Base-by-base conservation (phyloP, 2,113 vertebrate genomes). In the Poicephalus meyeri region DNA sequence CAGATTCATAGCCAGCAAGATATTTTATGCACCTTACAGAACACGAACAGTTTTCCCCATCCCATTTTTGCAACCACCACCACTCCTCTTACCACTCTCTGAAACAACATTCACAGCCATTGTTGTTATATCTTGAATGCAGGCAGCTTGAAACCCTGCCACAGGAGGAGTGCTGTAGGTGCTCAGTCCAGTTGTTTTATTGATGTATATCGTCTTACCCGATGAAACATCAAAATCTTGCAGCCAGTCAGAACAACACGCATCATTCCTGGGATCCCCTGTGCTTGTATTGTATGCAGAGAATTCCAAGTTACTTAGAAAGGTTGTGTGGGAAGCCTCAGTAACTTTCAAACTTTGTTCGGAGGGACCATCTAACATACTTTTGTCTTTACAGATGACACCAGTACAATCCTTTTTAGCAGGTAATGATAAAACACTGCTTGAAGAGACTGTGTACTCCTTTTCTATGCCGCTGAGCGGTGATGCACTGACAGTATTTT, bases 121-220 rank as follows among this genome's bases (percentile, higher is more conserved):
- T 29, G 99, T 99, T 81, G 98, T 99, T 92, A 99, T 89, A 86
- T 99, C 99, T 84, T 98, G 98, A 11, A 97, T 79, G 71, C 99
- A 99, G 61, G 80, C 70, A n/a, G 97, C 97, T 11, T 87, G 96
- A 58, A 96, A 88, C n/a, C 98, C 98, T 61, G 90, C 41, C 39
- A 44, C 1, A 13, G 97, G 56, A 16, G 98, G 99, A 60, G 97
- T 95, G 29, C 89, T 37, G 2, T 99, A 99, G 65, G 97, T 98
- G 97, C 99, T 99, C 47, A 99, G 98, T 42, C 99, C 99, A 1
- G 99, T 99, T 61, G 96, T 83, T 95, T 80, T 98, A 97, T 99
- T 99, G 94, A 99, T 93, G 46, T 99, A 99, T 69, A 99, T 98
- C 3, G 88, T 98, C 97, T 89, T 99, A 80, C 99, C 99, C 39